phyloP scores from a whole-genome alignment of 2,113 vertebrate genomes.

The Aepyceros melampus region DNA sequence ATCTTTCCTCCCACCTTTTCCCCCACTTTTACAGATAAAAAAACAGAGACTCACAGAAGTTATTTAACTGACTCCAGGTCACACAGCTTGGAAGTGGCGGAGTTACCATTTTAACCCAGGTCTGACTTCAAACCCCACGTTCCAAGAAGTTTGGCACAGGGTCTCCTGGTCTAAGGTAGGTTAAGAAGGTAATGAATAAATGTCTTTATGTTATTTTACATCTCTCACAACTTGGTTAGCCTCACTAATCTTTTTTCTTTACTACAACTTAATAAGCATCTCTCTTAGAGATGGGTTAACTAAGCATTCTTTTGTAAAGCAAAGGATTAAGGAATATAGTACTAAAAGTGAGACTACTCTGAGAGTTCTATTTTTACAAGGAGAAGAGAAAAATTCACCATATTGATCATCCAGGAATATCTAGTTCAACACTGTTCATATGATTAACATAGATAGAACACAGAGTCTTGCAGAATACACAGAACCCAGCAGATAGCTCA shows the following conservation, averaged over 20 bases:
- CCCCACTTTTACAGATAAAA: background rate
- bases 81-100: background rate
- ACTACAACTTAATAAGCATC: background rate
- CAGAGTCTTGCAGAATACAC: background rate
- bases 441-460: background rate
- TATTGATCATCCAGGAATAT: constrained; percentile 14
- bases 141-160: background rate
- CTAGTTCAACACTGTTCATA: background rate
- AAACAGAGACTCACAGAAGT: background rate
- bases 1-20: background rate
- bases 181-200: background rate
- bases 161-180: background rate
- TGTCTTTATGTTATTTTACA: background rate
- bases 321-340: constrained; percentile 29
- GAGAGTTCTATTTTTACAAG: background rate
- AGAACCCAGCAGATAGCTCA: background rate
- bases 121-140: background rate
- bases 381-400: constrained; percentile 7
- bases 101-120: background rate
- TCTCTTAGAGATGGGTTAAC: background rate
- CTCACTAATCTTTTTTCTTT: background rate
- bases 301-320: background rate
- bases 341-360: background rate
- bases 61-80: background rate
- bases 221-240: background rate